Evolutionary conservation across 2,888 invertebrate genomes (phyloP), one percentile per base, ranked within the genome.

Genomic region (Sepioteuthis lessoniana): DNA sequence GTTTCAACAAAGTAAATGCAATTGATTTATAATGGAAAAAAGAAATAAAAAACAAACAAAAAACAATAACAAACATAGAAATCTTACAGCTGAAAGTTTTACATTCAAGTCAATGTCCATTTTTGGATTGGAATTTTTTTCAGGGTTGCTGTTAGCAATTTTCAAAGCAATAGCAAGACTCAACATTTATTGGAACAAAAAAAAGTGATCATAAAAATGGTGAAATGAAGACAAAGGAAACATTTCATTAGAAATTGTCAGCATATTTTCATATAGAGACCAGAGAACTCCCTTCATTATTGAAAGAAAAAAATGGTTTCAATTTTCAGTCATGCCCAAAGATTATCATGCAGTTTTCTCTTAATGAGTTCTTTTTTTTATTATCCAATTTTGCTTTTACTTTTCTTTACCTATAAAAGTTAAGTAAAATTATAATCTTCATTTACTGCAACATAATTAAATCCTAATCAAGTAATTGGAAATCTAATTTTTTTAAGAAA

Each of bases 21-120:
- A 76, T n/a, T 76, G 76, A n/a, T 76, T n/a, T 76, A 76, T 76
- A 35, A 76, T n/a, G n/a, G 76, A 76, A 76, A 76, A 35, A 76
- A 19, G 10, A 76, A 10, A 76, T n/a, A 13, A 76, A 35, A 76
- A 35, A n/a, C n/a, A 76, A 76, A n/a, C 76, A 76, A 76, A n/a
- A n/a, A 55, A 28, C 55, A 55, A 55, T 55, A 25, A 55, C 55
- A 55, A 55, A 55, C 55, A 55, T 55, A 21, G 21, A 55, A 55
- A 55, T 55, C 55, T 55, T 55, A 55, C 55, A 55, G 7, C 25
- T 55, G 55, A 47, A 47, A 60, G 28, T 31, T 60, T 76, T 76
- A 76, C n/a, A 76, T 16, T n/a, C n/a, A 76, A 76, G n/a, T 76
- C 28, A 60, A 31, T 31, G 31, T 60, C 31, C 31, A 35, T n/a